Percentiles rank a stretch among this genome's conserved stretches.
Conservation (phyloP, 1,140 invertebrate species). For the Epicauta chinensis region DNA sequence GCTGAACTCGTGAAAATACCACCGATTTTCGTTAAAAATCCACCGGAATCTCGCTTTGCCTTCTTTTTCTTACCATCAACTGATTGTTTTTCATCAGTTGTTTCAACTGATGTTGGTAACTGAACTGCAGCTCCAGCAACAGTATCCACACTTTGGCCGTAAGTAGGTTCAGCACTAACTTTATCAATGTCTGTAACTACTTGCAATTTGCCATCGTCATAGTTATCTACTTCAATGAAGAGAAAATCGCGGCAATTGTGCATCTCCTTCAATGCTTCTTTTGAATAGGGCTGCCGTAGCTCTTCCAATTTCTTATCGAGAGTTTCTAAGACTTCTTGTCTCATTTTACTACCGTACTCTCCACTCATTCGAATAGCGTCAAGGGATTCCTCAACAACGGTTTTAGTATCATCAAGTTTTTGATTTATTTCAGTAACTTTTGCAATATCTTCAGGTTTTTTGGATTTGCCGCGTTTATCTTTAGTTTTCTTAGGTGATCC, state of each 20-base stretch:
- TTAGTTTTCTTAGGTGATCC: constrained; percentile 13
- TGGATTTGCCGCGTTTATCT: constrained; percentile 14
- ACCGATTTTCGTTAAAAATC: constrained; percentile 6
- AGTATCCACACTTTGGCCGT: background rate
- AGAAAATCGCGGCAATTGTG: constrained; percentile 10
- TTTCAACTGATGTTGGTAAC: too few relatives aligned
- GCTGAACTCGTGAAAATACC: background rate
- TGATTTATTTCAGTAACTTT: background rate
- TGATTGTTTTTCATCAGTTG: background rate
- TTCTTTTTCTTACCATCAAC: background rate
- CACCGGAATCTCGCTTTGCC: constrained; percentile 4
- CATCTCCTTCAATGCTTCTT: constrained; percentile 1
- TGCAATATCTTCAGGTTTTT: constrained; percentile 15
- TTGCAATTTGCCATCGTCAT: constrained; percentile 2
- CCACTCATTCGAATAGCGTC: background rate
- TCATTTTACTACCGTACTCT: background rate
- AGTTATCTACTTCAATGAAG: constrained; percentile 13
- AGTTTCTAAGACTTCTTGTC: constrained; percentile 9
- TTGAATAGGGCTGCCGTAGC: background rate
- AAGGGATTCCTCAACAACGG: constrained; percentile 4
- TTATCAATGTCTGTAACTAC: constrained; percentile 10
- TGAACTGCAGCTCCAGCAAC: too few relatives aligned
- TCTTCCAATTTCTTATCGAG: constrained; percentile 9
- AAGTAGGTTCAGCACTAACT: too few relatives aligned
- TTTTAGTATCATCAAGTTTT: background rate